Base-by-base conservation (phyloP, 2,888 invertebrate species). In the Drosophila nr. fundita region DNA sequence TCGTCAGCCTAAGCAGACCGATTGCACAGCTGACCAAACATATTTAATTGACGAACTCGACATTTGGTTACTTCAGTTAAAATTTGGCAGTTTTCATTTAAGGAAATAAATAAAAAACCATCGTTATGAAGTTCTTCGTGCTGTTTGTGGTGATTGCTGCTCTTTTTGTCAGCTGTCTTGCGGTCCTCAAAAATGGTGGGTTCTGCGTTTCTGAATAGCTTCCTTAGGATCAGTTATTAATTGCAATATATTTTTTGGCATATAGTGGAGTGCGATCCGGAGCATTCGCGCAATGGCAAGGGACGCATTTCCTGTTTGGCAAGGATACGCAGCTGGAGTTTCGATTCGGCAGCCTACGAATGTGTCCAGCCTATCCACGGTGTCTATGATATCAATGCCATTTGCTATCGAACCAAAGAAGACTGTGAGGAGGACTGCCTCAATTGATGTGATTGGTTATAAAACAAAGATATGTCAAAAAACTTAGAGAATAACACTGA, bases 321-420 rank as follows among this genome's bases (percentile, higher is more conserved):
- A 24, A 24, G 24, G 24, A 62, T 78, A 0, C 78, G 73, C 52
- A 76, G 64, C 1, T 89, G 87, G 87, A 68, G 63, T 4, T 91
- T 63, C 27, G 54, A 85, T 65, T 30, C 71, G 0, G 32, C 0
- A 5, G 13, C 38, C 4, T 72, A 73, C 0, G 59, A 88, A 45
- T 91, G 90, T 34, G 27, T 83, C 0, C 1, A 60, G 8, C 90
- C 89, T 53, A 58, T 77, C 10, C 91, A 75, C 69, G 90, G 89
- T 13, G 86, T 84, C 40, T 87, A 89, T 29, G 76, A 76, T 1
- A 90, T 90, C 21, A 91, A 90, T 58, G 50, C 2, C 0, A 90
- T 91, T 73, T 82, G 85, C 3, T 91, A 91, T 34, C 5, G 0
- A 4, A 54, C 71, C 0, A 58, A 70, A 32, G 32, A 72, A 6